phyloP scores from a whole-genome alignment of 2,888 invertebrate species.

The Tricholauxania praeusta region DNA sequence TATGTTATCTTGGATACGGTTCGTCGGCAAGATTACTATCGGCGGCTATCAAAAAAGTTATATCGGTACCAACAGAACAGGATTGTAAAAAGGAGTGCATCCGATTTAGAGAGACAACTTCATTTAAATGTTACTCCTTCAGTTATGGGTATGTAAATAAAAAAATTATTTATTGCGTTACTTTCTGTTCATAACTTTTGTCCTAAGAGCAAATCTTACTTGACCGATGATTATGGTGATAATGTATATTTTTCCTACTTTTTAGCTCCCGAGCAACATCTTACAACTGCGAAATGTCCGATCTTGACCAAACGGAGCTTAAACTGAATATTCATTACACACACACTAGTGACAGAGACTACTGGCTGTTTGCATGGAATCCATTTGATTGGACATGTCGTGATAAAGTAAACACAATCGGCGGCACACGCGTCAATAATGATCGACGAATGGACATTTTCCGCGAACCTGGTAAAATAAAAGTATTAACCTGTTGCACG shows the following conservation, averaged over 20 bases:
- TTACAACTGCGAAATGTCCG: conserved; percentile 81
- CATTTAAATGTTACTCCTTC: conserved; percentile 81
- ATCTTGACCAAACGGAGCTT: conserved; percentile 81
- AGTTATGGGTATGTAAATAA: conserved; percentile 74
- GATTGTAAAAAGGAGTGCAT: conserved; percentile 81
- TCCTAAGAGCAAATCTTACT: too few species aligned
- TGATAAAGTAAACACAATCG: conserved; percentile 67
- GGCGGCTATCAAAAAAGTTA: conserved; percentile 74
- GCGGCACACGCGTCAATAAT: conserved; percentile 67
- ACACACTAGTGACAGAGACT: conserved; percentile 73
- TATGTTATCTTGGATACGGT: conserved; percentile 83
- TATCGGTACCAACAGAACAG: conserved; percentile 75
- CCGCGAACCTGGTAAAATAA: conserved; percentile 68
- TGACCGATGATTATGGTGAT: too few species aligned
- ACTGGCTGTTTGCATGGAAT: conserved; percentile 84
- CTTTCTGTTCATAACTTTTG: too few species aligned
- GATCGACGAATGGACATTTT: conserved; percentile 69
- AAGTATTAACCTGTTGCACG: conserved; percentile 67
- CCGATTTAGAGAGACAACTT: conserved; percentile 68
- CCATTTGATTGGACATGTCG: conserved; percentile 80
- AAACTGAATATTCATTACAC: conserved; percentile 80
- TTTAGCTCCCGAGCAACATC: conserved; percentile 62
- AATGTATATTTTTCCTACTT: neutral
- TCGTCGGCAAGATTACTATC: conserved; percentile 79
- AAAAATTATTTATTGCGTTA: too few species aligned